A percentile compares a stretch with the other conserved stretches of the same genome.
phyloP scores from a whole-genome alignment of 2,888 invertebrate species.

The Halictus ligatus region DNA sequence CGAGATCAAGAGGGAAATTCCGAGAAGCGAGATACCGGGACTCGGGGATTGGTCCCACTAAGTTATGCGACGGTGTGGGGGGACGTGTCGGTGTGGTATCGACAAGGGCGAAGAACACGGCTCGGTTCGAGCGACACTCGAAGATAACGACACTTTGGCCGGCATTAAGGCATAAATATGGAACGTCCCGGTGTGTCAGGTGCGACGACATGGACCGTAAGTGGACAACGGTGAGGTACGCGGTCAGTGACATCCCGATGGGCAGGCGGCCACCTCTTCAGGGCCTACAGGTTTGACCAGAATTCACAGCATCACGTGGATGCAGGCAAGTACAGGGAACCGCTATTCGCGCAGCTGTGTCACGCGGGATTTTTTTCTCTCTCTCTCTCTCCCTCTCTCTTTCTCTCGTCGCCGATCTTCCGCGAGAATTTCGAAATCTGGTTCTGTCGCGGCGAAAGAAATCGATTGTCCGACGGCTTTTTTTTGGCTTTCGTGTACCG shows the following conservation, averaged over 20 bases:
- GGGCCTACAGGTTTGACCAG: constrained; percentile 80
- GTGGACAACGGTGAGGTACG: constrained; percentile 68
- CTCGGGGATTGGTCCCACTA: background rate
- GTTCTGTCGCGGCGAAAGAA: constrained; percentile 5
- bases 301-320: constrained; percentile 77
- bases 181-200: constrained; percentile 72
- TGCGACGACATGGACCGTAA: constrained; percentile 71
- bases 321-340: constrained; percentile 73
- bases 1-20: background rate
- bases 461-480: constrained; percentile 31
- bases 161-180: constrained; percentile 72
- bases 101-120: background rate
- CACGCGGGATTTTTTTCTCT: constrained; percentile 44
- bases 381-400: too few relatives aligned
- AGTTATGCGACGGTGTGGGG: constrained; percentile 18
- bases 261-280: constrained; percentile 58
- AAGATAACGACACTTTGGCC: constrained; percentile 67
- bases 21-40: background rate
- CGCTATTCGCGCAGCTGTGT: constrained; percentile 73
- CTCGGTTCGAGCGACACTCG: constrained; percentile 34
- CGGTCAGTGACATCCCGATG: constrained; percentile 78
- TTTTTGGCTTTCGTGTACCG: constrained; percentile 20
- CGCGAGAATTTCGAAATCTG: constrained; percentile 54
- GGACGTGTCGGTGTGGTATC: constrained; percentile 14
- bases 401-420: constrained; percentile 21